Conservation (phyloP, 1,140 invertebrate genomes). For the Heliconius nattereri region DNA sequence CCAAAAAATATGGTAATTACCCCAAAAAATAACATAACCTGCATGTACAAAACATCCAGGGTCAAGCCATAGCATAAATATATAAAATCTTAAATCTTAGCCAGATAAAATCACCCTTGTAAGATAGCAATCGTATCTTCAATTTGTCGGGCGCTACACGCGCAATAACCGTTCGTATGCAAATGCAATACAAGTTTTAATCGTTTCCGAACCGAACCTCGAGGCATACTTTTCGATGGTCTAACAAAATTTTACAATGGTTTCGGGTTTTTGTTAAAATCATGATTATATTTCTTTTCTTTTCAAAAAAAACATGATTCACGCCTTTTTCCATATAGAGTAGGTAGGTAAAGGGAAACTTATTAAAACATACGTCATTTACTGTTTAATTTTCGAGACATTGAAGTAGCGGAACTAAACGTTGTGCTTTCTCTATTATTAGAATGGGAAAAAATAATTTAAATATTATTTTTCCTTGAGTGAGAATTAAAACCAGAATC, state of each 20-base stretch:
- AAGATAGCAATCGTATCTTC: slow-evolving; percentile 21
- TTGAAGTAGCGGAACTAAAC: too few species aligned
- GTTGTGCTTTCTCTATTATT: too few species aligned
- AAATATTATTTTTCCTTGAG: too few species aligned
- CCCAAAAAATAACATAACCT: background rate
- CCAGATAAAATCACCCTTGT: slow-evolving; percentile 7
- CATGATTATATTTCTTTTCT: background rate
- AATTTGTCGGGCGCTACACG: slow-evolving; percentile 24
- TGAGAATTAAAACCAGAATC: too few species aligned
- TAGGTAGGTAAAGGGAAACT: too few species aligned
- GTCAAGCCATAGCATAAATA: background rate
- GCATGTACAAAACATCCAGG: background rate
- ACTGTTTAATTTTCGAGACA: too few species aligned
- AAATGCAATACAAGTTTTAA: slow-evolving; percentile 23
- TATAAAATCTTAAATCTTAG: background rate
- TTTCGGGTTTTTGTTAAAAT: background rate
- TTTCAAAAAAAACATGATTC: background rate
- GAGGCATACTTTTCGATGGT: slow-evolving; percentile 6
- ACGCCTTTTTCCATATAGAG: too few species aligned
- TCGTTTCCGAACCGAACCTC: slow-evolving; percentile 3
- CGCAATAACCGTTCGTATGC: slow-evolving; percentile 32
- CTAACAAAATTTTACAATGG: background rate
- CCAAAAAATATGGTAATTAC: too few species aligned
- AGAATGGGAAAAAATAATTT: too few species aligned
- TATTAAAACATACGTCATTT: too few species aligned